Evolutionary conservation across 1,140 invertebrate species (phyloP), one percentile per base, ranked within the genome.

Genomic region (Aphelinus certus): DNA sequence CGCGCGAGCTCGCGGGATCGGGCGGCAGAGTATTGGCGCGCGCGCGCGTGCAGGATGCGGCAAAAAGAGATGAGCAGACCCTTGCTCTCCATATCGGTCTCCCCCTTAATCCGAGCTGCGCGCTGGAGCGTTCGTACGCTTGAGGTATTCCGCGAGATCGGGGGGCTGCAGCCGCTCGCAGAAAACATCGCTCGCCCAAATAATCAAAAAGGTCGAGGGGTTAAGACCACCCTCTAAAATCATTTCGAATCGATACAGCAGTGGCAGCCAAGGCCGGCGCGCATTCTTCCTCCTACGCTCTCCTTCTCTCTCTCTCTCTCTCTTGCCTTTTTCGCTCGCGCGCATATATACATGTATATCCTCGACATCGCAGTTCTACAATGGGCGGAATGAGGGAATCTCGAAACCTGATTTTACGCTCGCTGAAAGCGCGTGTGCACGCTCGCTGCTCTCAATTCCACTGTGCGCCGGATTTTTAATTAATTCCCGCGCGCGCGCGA

Each of bases 151-250:
- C 7, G 7, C 7, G 57, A 60, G 57, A 60, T 60, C 7, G 57
- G 26, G 26, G 26, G 7, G 3, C 57, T 3, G 57, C 9, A 53
- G 4, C 51, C 51, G 4, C 51, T 53, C 51, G 51, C 4, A 9
- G 51, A 9, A 53, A 53, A 53, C 51, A 53, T 53, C 51, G 26
- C 51, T 53, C 71, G 76, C 56, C 78, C 58, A 83, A 60, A 60
- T 60, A 86, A 84, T 85, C 83, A 85, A 85, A 85, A 85, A 84
- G 80, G 82, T 79, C 80, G 79, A 82, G 82, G 83, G 82, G 57
- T 60, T 60, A 80, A 81, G 83, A 84, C 83, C 81, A 82, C 84
- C 83, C 82, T 82, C 80, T 79, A 80, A 86, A 86, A 86, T 86
- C 83, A 79, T 84, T 85, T 84, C 81, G 80, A 85, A 86, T 86